Evolutionary conservation across 2,113 vertebrate genomes (phyloP).

Genomic region (Dolichallabes microphthalmus): DNA sequence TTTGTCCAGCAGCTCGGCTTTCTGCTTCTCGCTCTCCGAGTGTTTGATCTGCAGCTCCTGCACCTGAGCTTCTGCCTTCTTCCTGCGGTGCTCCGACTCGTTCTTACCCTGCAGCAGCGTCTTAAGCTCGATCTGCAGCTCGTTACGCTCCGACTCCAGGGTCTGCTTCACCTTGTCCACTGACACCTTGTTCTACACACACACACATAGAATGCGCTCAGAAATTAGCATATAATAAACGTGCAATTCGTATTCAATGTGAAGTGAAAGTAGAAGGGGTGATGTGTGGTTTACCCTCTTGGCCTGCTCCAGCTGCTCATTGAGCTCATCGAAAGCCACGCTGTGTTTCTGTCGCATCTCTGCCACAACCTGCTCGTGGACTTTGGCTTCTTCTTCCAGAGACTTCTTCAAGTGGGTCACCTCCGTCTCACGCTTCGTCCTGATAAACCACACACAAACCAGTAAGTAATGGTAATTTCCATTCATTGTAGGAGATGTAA

Average conservation of each 20-base stretch:
- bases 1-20: constrained; percentile 80
- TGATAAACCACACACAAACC: constrained; percentile 55
- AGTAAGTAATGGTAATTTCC: neutral
- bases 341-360: constrained; percentile 94
- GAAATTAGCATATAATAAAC: too few species aligned
- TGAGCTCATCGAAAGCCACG: constrained; percentile 91
- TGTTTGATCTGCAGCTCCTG: constrained; percentile 92
- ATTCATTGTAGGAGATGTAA: neutral
- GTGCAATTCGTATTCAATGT: neutral
- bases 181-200: constrained; percentile 86
- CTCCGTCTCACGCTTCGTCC: constrained; percentile 92
- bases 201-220: neutral
- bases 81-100: constrained; percentile 92
- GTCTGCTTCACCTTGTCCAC: constrained; percentile 94
- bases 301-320: constrained; percentile 93
- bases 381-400: constrained; percentile 87
- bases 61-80: constrained; percentile 85
- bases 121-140: constrained; percentile 89
- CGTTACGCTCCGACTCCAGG: constrained; percentile 88
- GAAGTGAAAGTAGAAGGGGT: neutral
- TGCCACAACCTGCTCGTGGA: constrained; percentile 85
- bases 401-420: constrained; percentile 89
- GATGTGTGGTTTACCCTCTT: constrained; percentile 79
- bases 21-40: constrained; percentile 82
- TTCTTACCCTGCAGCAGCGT: constrained; percentile 85